A percentile compares a stretch with the other conserved stretches of the same genome.
These are phyloP conservation scores for Galeopsomyia nigrocyanea DNA, from an alignment of 2,888 invertebrate genomes.

Conservation along the genomic window DNA sequence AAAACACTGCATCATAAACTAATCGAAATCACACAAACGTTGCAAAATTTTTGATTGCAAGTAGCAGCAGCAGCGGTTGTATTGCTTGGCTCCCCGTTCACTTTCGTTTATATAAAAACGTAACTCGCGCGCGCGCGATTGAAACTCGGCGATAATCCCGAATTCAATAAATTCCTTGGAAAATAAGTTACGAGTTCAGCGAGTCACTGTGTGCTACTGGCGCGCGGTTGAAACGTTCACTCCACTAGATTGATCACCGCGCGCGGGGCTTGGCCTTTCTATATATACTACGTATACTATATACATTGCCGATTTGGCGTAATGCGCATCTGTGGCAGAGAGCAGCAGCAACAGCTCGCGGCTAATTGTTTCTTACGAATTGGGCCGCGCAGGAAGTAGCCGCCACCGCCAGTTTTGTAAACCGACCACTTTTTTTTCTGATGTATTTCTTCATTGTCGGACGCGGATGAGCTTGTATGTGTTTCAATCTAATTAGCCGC, in stretches of 20 bases:
- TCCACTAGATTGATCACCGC: constrained; percentile 8
- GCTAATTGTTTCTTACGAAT: constrained; percentile 33
- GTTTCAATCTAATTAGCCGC: constrained; percentile 12
- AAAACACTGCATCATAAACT: background rate
- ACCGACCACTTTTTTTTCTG: constrained; percentile 1
- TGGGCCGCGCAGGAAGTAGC: constrained; percentile 13
- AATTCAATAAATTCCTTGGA: constrained; percentile 7
- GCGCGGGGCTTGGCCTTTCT: constrained; percentile 23
- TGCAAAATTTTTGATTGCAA: constrained; percentile 10
- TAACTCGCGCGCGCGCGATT: background rate
- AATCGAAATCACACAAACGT: background rate
- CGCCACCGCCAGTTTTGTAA: constrained; percentile 22
- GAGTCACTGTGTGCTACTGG: constrained; percentile 11
- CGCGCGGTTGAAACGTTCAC: background rate
- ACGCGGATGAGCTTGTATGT: constrained; percentile 16
- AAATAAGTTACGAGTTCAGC: background rate
- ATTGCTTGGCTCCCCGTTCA: background rate
- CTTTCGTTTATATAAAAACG: background rate
- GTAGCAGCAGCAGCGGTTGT: no score
- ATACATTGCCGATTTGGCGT: constrained; percentile 1
- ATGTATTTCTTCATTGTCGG: constrained; percentile 27
- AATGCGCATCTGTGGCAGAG: constrained; percentile 32
- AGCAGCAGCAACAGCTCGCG: background rate
- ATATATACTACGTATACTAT: background rate
- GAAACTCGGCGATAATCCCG: background rate